Percentiles rank a stretch among this genome's conserved stretches.
phyloP scores from a whole-genome alignment of 2,113 vertebrate genomes.

The Mobula hypostoma region DNA sequence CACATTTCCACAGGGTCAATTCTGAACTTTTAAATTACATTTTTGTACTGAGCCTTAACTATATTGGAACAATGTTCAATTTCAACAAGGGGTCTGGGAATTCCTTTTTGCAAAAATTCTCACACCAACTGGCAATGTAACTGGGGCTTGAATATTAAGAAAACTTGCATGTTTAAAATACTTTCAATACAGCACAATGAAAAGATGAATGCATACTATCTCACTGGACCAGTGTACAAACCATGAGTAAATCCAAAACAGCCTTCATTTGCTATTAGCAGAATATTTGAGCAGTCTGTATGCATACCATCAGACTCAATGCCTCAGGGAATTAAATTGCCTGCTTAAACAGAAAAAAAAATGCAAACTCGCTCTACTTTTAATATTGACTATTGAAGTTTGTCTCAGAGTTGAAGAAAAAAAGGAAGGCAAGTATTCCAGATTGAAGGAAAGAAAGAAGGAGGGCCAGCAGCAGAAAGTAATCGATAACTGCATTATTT shows the following conservation, averaged over 20 bases:
- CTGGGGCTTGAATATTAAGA: background rate
- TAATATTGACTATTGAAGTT: background rate
- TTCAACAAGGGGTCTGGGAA: background rate
- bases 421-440: constrained; percentile 13
- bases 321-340: background rate
- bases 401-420: background rate
- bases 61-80: background rate
- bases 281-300: background rate
- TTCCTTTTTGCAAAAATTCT: background rate
- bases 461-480: background rate
- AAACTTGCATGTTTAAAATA: background rate
- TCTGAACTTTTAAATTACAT: background rate
- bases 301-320: background rate
- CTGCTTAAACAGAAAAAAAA: background rate
- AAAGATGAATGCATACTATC: background rate
- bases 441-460: constrained; percentile 21
- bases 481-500: constrained; percentile 20
- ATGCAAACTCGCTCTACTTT: background rate
- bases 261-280: background rate
- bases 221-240: background rate
- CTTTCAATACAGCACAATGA: background rate
- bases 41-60: background rate
- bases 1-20: background rate
- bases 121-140: background rate
- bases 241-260: background rate